Evolutionary conservation across 2,888 invertebrate genomes (phyloP).

Genomic region (Melitaea athalia): DNA sequence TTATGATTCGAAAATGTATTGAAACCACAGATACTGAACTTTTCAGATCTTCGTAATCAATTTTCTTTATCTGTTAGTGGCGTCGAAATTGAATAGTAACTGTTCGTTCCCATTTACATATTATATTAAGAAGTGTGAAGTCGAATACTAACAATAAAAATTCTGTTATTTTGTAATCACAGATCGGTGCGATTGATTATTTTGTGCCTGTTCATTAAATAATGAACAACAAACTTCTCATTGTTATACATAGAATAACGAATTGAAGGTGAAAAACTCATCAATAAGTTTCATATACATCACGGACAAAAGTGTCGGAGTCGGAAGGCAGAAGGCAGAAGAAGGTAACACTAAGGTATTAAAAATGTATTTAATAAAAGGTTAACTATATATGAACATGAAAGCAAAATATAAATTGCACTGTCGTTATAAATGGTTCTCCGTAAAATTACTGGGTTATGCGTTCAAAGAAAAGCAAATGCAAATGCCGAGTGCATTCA

Average conservation of each 20-base stretch:
- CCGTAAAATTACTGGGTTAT: slow-evolving; percentile 16
- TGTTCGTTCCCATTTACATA: neutral
- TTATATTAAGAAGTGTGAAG: neutral
- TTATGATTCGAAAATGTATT: slow-evolving; percentile 6
- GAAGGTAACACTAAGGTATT: no score
- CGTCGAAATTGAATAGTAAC: slow-evolving; percentile 2
- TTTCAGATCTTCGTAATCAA: neutral
- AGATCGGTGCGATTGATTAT: no score
- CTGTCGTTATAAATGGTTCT: slow-evolving; percentile 1
- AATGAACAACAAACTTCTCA: no score
- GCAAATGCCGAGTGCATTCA: slow-evolving; percentile 10
- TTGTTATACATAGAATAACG: neutral
- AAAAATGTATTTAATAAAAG: neutral
- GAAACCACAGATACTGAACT: neutral
- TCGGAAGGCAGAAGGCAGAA: no score
- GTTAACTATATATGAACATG: neutral
- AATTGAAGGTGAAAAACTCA: neutral
- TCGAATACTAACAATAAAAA: no score
- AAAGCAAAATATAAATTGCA: slow-evolving; percentile 1
- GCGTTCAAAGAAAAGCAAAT: slow-evolving; percentile 11
- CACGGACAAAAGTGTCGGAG: no score
- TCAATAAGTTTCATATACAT: neutral
- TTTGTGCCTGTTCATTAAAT: no score
- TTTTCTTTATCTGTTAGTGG: slow-evolving; percentile 1
- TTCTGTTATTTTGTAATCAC: no score